Evolutionary conservation across 1,140 invertebrate species (phyloP).

Genomic region (Lordiphosa mommai): DNA sequence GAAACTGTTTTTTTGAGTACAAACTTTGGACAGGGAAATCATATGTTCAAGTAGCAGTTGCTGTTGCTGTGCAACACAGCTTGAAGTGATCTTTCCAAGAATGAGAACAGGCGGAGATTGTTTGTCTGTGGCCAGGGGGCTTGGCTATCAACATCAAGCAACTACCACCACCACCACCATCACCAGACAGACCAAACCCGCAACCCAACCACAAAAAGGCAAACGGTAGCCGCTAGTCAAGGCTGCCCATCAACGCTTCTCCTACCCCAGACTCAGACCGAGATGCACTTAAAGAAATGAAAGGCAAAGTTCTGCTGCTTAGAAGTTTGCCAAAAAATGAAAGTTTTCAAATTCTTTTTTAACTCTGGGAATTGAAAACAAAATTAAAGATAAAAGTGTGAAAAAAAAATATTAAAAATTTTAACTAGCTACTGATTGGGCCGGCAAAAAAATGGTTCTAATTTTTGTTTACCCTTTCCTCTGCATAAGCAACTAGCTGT

Average conservation of each 20-base stretch:
- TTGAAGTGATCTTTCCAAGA: constrained; percentile 70
- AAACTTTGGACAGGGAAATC: constrained; percentile 55
- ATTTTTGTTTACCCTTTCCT: too few relatives aligned
- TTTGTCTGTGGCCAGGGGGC: constrained; percentile 23
- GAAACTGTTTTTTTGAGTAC: constrained; percentile 22
- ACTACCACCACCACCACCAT: constrained; percentile 19
- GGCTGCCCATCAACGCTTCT: constrained; percentile 56
- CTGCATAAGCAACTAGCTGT: too few relatives aligned
- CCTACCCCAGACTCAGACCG: constrained; percentile 4
- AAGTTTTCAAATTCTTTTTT: too few relatives aligned
- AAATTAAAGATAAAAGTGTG: too few relatives aligned
- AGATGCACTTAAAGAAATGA: neutral
- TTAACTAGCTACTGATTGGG: too few relatives aligned
- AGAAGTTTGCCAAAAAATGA: too few relatives aligned
- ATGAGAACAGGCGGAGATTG: constrained; percentile 51
- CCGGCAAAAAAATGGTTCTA: too few relatives aligned
- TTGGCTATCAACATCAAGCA: too few relatives aligned
- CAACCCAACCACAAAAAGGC: constrained; percentile 56
- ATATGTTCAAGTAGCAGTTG: constrained; percentile 64
- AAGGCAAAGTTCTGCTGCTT: too few relatives aligned
- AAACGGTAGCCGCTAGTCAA: constrained; percentile 60
- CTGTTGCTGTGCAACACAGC: constrained; percentile 8
- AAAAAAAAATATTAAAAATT: too few relatives aligned
- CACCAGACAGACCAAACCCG: constrained; percentile 33
- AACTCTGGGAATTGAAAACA: too few relatives aligned